Conservation (phyloP, 2,888 invertebrate genomes). For the Junonia oenone region DNA sequence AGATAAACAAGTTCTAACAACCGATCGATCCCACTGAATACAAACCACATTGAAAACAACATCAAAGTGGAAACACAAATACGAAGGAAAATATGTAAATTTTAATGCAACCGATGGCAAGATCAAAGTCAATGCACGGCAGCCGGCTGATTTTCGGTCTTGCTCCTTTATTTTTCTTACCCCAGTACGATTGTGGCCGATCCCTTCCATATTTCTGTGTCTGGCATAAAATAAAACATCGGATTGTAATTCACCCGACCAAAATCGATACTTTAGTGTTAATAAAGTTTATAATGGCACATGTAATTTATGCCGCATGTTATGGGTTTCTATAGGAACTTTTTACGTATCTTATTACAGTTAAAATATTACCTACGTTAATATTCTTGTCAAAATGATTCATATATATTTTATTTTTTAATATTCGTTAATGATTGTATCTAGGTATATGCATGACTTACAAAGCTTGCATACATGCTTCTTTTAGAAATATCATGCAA, state of each 20-base stretch:
- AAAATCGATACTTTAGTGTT: not conserved
- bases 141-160: constrained; percentile 37
- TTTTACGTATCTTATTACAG: not conserved
- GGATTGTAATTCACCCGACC: not conserved
- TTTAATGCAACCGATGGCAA: constrained; percentile 57
- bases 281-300: not conserved
- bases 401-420: too few species aligned
- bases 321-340: not conserved
- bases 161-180: constrained; percentile 40
- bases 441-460: too few species aligned
- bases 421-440: too few species aligned
- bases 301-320: not conserved
- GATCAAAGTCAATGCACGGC: constrained; percentile 59
- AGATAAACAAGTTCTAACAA: constrained; percentile 32
- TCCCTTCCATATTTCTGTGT: constrained; percentile 31
- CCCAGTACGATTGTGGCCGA: constrained; percentile 30
- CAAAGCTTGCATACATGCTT: too few species aligned
- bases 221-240: not conserved
- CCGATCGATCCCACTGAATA: constrained; percentile 36
- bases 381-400: not conserved
- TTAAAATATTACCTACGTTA: not conserved
- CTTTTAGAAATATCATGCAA: too few species aligned
- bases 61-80: constrained; percentile 68
- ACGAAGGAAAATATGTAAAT: constrained; percentile 73
- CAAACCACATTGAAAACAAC: constrained; percentile 54